Base-by-base conservation (phyloP, 2,888 invertebrate species). In the Ferrisia virgata region DNA sequence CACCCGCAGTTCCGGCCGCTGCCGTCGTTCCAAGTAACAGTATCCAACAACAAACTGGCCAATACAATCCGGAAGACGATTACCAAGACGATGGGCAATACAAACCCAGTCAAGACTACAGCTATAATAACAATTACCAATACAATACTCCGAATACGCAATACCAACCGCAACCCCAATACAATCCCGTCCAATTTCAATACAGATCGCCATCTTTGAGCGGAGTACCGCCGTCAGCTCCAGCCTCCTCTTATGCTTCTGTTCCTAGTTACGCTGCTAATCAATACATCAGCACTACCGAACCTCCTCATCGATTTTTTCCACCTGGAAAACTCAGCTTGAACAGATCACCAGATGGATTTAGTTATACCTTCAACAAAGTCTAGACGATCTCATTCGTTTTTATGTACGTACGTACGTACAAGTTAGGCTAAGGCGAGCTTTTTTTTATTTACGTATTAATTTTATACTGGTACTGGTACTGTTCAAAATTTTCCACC, bases 261-360 rank as follows among this genome's bases (percentile, higher is more conserved):
- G 58, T 40, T 11, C 76, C 31, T 3, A 39, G 58, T 13, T 33
- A 28, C 4, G 84, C 11, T n/a, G 53, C 88, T 11, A 76, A 76
- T 76, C 72, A 76, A 76, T 76, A 28, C 25, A 47, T 76, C 86
- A 85, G 53, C 22, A 53, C 22, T n/a, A n/a, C 85, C 85, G 84
- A 87, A 86, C 85, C 88, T 88, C 78, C 90, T 89, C 81, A 80
- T n/a, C 22, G 85, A 18, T 82, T 82, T 64, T 78, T 53, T 47
- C 82, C 95, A 95, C 95, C 95, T 39, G 96, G 96, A 86, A 95
- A 95, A 89, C 92, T 96, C 87, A 93, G 93, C 87, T 91, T 96
- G 87, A 95, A 95, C 91, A 91, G 96, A 88, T 95, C 94, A 85
- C 95, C 95, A 58, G 96, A 96, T 88, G 96, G 96, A 87, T 96